phyloP scores from a whole-genome alignment of 2,113 vertebrate species.

The Marcusenius ussheri region DNA sequence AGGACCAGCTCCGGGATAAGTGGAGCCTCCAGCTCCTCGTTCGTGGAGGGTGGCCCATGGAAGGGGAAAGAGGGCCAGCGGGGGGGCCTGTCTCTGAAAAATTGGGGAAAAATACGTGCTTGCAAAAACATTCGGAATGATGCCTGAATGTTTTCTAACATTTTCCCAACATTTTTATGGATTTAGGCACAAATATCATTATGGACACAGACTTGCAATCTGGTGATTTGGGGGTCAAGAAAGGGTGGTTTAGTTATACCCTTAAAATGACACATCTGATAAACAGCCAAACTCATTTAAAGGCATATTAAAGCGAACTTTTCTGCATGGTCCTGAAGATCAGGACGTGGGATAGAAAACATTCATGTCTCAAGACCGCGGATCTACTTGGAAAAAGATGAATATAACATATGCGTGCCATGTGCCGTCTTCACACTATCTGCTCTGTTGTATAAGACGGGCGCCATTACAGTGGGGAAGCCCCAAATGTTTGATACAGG shows the following conservation, averaged over 20 bases:
- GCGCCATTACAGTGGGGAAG: not conserved
- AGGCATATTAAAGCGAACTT: not conserved
- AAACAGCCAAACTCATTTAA: not conserved
- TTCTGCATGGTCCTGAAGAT: not conserved
- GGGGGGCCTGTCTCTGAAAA: constrained; percentile 20
- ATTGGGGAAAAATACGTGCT: not conserved
- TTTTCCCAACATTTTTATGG: not conserved
- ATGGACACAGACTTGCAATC: not conserved
- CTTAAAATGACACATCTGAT: not conserved
- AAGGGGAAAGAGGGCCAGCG: constrained; percentile 30
- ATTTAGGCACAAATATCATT: not conserved
- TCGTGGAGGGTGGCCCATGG: constrained; percentile 11
- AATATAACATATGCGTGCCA: not conserved
- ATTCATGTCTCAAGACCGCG: not conserved
- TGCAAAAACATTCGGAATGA: not conserved
- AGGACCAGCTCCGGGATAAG: constrained; percentile 48
- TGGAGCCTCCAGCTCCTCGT: constrained; percentile 19
- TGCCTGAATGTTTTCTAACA: not conserved
- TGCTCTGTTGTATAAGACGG: not conserved
- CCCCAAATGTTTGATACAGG: not conserved
- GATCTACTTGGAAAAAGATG: not conserved
- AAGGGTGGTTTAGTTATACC: not conserved
- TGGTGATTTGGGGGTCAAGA: not conserved
- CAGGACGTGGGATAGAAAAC: not conserved
- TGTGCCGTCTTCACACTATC: not conserved